Base-by-base conservation (phyloP, 2,113 vertebrate genomes). In the Pomatostomus ruficeps region DNA sequence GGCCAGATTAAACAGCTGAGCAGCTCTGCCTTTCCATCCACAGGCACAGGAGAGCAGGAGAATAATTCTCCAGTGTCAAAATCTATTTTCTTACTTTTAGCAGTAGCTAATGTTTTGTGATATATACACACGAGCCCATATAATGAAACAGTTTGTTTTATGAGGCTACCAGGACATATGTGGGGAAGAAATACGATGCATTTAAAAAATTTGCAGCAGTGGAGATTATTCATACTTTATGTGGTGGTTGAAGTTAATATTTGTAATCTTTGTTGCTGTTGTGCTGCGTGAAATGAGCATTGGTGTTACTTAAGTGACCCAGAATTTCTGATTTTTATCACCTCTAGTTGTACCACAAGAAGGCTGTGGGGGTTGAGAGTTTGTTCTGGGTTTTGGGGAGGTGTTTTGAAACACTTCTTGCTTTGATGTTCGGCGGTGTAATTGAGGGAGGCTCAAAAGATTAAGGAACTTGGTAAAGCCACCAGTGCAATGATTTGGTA, bases 1-100 rank as follows among this genome's bases (percentile, higher is more conserved):
- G 90, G 97, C 97, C 97, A 98, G 96, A 95, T 89, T 95, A 95
- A 97, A 97, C 96, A 98, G 97, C 96, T 89, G 90, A 97, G 83
- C 49, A 93, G 93, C 92, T 95, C 91, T 97, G 95, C 95, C 91
- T 96, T 92, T 74, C 94, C 79, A 97, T 97, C 95, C 97, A 97
- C 95, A 98, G 93, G 94, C 97, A 93, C 91, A 90, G 95, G 96
- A 95, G 96, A 98, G 94, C 40, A 97, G 92, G 75, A 76, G 93
- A 97, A 96, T 96, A 97, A 97, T 97, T 98, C 97, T 97, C 96
- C 55, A 38, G 52, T 93, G 97, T 97, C 95, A 96, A 88, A 96
- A 96, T 87, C 78, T 95, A 87, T 97, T 97, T 96, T 97, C 95
- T 96, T 95, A 83, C 79, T 96, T 97, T 96, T 93, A 97, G 74